A percentile compares a stretch with the other conserved stretches of the same genome.
Evolutionary conservation across 2,797 vertebrate genomes (phyloP).

Genomic region (Mus minutoides): DNA sequence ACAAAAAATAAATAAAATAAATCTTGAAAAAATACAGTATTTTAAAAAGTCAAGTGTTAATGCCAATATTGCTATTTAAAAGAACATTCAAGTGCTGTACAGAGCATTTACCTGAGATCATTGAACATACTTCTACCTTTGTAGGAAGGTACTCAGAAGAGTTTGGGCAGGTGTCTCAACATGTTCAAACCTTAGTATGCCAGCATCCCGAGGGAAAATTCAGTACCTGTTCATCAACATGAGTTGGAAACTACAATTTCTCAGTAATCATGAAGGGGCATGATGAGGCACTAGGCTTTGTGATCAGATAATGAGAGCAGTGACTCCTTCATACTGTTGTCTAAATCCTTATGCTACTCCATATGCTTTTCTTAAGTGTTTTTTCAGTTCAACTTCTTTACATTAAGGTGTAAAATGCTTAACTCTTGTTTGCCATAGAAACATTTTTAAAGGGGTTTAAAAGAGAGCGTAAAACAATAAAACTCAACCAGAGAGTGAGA

Average conservation of each 20-base stretch:
- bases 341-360: background rate
- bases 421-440: background rate
- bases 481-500: background rate
- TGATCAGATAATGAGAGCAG: background rate
- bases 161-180: background rate
- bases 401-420: background rate
- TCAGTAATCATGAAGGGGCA: background rate
- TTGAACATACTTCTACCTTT: background rate
- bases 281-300: background rate
- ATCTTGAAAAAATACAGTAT: background rate
- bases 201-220: background rate
- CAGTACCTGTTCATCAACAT: background rate
- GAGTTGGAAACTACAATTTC: background rate
- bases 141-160: background rate
- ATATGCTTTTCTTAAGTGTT: background rate
- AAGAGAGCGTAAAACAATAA: background rate
- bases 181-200: background rate
- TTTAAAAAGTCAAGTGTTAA: slow-evolving; percentile 36
- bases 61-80: background rate
- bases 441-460: background rate
- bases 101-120: background rate
- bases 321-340: background rate
- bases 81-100: background rate
- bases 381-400: background rate
- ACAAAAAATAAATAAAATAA: too few species aligned